A percentile compares a stretch with the other conserved stretches of the same genome.
Conservation (phyloP, 1,140 invertebrate species). For the Theocolax elegans region DNA sequence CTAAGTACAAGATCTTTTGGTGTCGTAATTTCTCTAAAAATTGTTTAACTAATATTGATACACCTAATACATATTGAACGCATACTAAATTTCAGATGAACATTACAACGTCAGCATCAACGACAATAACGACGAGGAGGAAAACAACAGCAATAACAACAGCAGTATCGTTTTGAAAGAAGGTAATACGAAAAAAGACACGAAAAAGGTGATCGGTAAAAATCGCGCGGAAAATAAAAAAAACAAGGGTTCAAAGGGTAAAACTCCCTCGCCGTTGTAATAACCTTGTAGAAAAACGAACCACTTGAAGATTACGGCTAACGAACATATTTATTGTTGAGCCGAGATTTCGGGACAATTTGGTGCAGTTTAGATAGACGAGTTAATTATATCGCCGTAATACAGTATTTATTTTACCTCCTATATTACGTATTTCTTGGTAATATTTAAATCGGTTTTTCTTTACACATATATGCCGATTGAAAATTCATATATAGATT, state of each 20-base stretch:
- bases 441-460: no score
- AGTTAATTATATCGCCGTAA: slow-evolving; percentile 29
- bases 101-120: neutral
- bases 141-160: neutral
- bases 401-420: slow-evolving; percentile 29
- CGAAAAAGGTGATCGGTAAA: slow-evolving; percentile 17
- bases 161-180: neutral
- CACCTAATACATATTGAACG: no score
- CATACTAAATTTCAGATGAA: slow-evolving; percentile 25
- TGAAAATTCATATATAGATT: no score
- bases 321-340: neutral
- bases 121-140: neutral
- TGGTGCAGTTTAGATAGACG: slow-evolving; percentile 25
- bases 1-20: no score
- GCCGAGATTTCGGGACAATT: neutral
- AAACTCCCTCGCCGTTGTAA: slow-evolving; percentile 13
- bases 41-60: no score
- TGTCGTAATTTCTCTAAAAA: no score
- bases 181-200: slow-evolving; percentile 5
- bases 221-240: neutral
- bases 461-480: no score
- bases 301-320: neutral
- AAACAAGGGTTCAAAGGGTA: slow-evolving; percentile 9
- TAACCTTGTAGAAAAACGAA: no score
- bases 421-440: slow-evolving; percentile 5